Base-by-base conservation (phyloP, 2,113 vertebrate species). In the Vimba vimba region DNA sequence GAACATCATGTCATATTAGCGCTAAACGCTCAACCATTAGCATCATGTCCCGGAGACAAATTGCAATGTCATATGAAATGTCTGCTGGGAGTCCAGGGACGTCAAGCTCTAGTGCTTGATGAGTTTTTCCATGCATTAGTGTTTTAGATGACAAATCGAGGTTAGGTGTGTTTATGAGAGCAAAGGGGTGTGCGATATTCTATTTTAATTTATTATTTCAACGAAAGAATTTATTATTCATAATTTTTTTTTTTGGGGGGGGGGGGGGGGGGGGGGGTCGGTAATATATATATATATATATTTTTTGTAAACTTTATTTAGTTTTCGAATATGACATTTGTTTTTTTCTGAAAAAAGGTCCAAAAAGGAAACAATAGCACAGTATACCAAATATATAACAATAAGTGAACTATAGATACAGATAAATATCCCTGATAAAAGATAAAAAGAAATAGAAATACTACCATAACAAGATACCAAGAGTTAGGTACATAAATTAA, bases 1-100 rank as follows among this genome's bases (percentile, higher is more conserved):
- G 25, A 47, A 45, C 36, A 82, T 86, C 71, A 47, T 47, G 11
- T 27, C 30, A 39, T 25, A 76, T 76, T 76, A 57, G 30, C 23
- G 9, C 66, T 79, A 11, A 77, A 75, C 19, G 68, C 39, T 71
- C 82, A 39, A 75, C 33, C 25, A 55, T 74, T 86, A 68, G 43
- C 45, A 19, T 2, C n/a, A 86, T 6, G 23, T 43, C 27, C 36
- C 50, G 50, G 15, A 82, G 3, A 82, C 81, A 33, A 7, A 59
- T 45, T 68, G 15, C 64, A 11, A 21, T 66, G 36, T 30, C 30
- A 21, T n/a, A 82, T 74, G 23, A 82, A 30, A 75, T 86, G 15
- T 30, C 39, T 13, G 17, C 25, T 74, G 13, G 13, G 17, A 21
- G 19, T 6, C 55, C 6, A 57, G 19, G 55, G 25, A 73, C 55